phyloP scores from a whole-genome alignment of 1,140 invertebrate genomes.

The Dinoponera quadriceps region DNA sequence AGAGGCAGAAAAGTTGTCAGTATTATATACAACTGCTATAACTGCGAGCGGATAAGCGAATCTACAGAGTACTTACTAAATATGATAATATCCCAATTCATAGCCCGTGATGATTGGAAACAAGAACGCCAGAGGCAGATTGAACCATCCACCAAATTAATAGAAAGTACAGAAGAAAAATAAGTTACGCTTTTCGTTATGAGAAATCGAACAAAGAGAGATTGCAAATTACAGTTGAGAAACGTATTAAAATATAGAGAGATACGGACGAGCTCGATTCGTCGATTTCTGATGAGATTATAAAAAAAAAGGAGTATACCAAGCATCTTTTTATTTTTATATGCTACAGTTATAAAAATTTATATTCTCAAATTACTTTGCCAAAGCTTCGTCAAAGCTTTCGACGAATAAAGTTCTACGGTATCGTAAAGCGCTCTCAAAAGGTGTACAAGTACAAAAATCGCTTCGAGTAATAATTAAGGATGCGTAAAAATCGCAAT shows the following conservation, averaged over 20 bases:
- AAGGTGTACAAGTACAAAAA: background rate
- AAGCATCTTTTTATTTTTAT: background rate
- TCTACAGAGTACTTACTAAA: constrained; percentile 83
- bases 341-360: background rate
- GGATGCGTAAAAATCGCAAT: constrained; percentile 1
- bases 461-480: constrained; percentile 30
- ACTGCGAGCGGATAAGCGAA: constrained; percentile 70
- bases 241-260: constrained; percentile 11
- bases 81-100: constrained; percentile 80
- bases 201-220: background rate
- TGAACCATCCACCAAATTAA: constrained; percentile 85
- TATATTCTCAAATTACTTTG: background rate
- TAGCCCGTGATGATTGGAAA: constrained; percentile 77
- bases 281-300: constrained; percentile 21
- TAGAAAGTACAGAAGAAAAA: constrained; percentile 83
- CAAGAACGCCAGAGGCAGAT: constrained; percentile 80
- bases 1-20: constrained; percentile 45
- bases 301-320: background rate
- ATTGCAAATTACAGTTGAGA: constrained; percentile 28
- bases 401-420: constrained; percentile 19
- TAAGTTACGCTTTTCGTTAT: constrained; percentile 72
- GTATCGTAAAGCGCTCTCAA: constrained; percentile 11
- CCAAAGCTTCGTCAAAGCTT: constrained; percentile 4
- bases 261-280: constrained; percentile 14
- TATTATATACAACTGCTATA: constrained; percentile 65